Conservation (phyloP, 2,888 invertebrate species). For the Troides aeacus region DNA sequence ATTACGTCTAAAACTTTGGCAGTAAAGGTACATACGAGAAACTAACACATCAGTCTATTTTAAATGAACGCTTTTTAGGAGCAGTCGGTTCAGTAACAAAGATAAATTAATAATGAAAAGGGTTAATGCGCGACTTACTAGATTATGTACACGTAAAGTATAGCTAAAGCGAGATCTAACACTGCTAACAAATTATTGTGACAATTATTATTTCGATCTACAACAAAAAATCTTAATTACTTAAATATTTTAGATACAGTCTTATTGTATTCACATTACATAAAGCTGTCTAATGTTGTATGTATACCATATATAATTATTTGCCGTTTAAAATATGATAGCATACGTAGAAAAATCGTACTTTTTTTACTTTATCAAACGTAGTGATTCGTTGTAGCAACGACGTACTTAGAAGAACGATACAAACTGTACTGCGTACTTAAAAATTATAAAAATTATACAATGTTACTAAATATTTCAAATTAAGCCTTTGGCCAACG, state of each 20-base stretch:
- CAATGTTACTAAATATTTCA: constrained; percentile 31
- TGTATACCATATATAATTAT: constrained; percentile 6
- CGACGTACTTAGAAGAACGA: constrained; percentile 38
- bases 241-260: constrained; percentile 56
- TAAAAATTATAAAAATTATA: constrained; percentile 35
- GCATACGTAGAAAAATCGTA: constrained; percentile 2
- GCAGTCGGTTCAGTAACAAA: constrained; percentile 21
- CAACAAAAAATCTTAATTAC: constrained; percentile 46
- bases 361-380: constrained; percentile 18
- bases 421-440: constrained; percentile 45
- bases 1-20: constrained; percentile 70
- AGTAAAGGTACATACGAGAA: constrained; percentile 64
- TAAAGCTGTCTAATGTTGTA: constrained; percentile 40
- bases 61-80: constrained; percentile 27
- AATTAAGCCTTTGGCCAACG: constrained; percentile 67
- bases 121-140: constrained; percentile 40
- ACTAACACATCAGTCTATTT: constrained; percentile 58
- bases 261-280: constrained; percentile 61
- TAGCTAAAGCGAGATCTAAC: constrained; percentile 74
- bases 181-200: constrained; percentile 58
- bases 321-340: constrained; percentile 17
- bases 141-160: constrained; percentile 41
- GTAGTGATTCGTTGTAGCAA: constrained; percentile 38
- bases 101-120: constrained; percentile 21
- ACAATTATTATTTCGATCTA: constrained; percentile 52